These are phyloP conservation scores for Hydrotaea diabolus DNA, from an alignment of 2,888 invertebrate genomes.

Conservation along the genomic window DNA sequence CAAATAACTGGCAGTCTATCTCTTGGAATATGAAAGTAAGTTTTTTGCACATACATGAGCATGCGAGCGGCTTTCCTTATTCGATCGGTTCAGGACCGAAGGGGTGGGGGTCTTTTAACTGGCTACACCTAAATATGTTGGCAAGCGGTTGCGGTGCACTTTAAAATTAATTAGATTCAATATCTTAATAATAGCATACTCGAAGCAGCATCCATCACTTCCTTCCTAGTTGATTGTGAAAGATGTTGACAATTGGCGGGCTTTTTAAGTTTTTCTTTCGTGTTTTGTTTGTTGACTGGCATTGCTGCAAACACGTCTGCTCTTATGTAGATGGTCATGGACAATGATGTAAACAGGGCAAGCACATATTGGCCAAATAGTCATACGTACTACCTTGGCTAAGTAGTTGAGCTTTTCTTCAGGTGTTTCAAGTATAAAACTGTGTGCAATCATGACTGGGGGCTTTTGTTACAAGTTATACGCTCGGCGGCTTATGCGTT, in stretches of 20 bases:
- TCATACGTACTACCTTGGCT: background rate
- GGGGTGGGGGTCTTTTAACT: background rate
- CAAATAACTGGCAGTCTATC: background rate
- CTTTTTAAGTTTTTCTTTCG: background rate
- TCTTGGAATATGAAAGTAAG: background rate
- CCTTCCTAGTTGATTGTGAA: conserved; percentile 70
- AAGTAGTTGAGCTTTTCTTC: background rate
- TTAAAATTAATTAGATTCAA: background rate
- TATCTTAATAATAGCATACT: background rate
- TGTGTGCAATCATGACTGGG: conserved; percentile 21
- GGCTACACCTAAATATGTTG: background rate
- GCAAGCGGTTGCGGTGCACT: background rate
- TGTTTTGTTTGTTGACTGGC: background rate
- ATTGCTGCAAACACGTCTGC: background rate
- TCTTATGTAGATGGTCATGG: conserved; percentile 41
- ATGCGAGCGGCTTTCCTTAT: background rate
- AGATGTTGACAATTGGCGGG: conserved; percentile 52
- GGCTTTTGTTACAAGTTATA: conserved; percentile 21
- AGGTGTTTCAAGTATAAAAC: conserved; percentile 2
- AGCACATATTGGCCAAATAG: conserved; percentile 16
- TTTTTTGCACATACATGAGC: background rate
- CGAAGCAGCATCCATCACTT: conserved; percentile 64
- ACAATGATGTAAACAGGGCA: conserved; percentile 23
- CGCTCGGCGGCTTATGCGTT: conserved; percentile 15
- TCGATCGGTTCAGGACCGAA: no score